A percentile compares a stretch with the other conserved stretches of the same genome.
Evolutionary conservation across 2,797 vertebrate genomes (phyloP).

Genomic region (Acanthurus lineatus): DNA sequence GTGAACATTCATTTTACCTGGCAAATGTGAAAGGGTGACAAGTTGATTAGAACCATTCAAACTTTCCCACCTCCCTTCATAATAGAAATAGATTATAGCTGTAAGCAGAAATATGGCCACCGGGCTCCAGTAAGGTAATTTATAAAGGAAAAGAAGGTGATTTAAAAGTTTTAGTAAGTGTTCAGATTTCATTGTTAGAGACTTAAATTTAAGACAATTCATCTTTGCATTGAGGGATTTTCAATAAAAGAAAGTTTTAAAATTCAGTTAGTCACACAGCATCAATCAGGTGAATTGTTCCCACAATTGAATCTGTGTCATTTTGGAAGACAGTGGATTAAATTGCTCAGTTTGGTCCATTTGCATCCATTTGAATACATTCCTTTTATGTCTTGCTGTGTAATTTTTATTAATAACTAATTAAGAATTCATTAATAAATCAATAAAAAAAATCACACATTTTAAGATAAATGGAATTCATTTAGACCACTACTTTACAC

Average conservation of each 20-base stretch:
- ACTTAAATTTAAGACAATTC: conserved; percentile 54
- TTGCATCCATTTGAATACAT: conserved; percentile 18
- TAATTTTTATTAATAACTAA: conserved; percentile 16
- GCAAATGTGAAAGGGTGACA: conserved; percentile 55
- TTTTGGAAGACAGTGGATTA: conserved; percentile 22
- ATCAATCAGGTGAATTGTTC: conserved; percentile 52
- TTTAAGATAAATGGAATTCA: conserved; percentile 24
- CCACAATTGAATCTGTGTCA: conserved; percentile 30
- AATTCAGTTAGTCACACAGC: conserved; percentile 36
- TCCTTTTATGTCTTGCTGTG: conserved; percentile 29
- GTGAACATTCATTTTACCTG: conserved; percentile 56
- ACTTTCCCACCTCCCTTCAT: conserved; percentile 53
- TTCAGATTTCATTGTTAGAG: conserved; percentile 41
- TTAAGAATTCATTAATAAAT: background rate
- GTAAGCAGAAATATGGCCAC: conserved; percentile 45
- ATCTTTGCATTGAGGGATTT: conserved; percentile 49
- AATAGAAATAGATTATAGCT: conserved; percentile 65
- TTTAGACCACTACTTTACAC: background rate
- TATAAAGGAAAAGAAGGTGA: conserved; percentile 49
- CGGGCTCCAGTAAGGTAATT: conserved; percentile 45
- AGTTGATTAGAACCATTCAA: conserved; percentile 69
- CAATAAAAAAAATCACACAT: conserved; percentile 26
- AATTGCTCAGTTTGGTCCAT: conserved; percentile 11
- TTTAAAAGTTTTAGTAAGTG: conserved; percentile 61
- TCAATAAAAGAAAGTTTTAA: conserved; percentile 54